phyloP scores from a whole-genome alignment of 2,797 vertebrate species.

The Rhynchotus rufescens region DNA sequence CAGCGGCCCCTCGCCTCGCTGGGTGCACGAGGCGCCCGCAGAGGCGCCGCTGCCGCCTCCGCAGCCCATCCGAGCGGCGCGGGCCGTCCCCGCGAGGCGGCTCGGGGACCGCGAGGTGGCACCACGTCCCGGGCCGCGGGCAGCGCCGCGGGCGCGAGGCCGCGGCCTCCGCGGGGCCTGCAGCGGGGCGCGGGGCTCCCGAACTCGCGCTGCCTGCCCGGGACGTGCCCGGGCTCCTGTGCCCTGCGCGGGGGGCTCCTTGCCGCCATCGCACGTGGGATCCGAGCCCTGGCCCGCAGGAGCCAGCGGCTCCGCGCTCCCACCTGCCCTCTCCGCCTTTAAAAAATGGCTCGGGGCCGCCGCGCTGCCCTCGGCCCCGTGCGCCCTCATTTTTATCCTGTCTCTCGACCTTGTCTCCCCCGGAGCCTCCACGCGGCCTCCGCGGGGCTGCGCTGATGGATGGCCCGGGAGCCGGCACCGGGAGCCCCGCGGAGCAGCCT shows the following conservation, averaged over 20 bases:
- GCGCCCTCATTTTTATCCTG: conserved; percentile 56
- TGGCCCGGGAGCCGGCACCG: neutral
- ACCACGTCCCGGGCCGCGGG: neutral
- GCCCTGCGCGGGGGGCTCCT: neutral
- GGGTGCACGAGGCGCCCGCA: neutral
- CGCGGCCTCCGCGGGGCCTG: too few species aligned
- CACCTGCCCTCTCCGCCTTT: neutral
- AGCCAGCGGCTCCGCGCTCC: neutral
- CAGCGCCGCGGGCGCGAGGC: too few species aligned
- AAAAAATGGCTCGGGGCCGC: neutral
- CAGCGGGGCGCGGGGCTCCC: neutral
- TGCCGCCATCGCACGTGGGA: neutral
- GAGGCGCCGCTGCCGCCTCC: neutral
- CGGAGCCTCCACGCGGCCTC: neutral
- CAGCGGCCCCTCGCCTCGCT: too few species aligned
- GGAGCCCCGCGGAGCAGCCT: too few species aligned
- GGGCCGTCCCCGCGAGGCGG: too few species aligned
- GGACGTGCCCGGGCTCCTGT: neutral
- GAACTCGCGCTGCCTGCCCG: too few species aligned
- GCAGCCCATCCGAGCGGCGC: too few species aligned
- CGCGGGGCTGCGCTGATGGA: conserved; percentile 37
- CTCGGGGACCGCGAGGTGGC: neutral
- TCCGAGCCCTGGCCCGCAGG: neutral
- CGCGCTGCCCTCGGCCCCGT: neutral
- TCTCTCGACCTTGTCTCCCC: conserved; percentile 28